Base-by-base conservation (phyloP, 1,140 invertebrate species). In the Lordiphosa clarofinis region DNA sequence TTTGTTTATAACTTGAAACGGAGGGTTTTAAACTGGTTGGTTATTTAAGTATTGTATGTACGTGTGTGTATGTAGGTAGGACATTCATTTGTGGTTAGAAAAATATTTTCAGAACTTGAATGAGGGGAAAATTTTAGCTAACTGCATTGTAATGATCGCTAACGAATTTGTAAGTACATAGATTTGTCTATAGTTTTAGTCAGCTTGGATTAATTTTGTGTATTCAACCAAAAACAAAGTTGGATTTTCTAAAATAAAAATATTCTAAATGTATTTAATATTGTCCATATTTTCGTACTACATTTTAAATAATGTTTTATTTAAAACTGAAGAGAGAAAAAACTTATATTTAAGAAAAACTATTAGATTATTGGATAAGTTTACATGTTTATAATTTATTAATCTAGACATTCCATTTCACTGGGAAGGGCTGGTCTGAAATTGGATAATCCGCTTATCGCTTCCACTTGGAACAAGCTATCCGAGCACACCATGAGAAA, bases 1-100 rank as follows among this genome's bases (percentile, higher is more conserved):
- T 72, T 82, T 38, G 78, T 82, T 84, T 82, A 78, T 57, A 82
- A 84, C 78, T 84, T 84, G 78, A 82, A 84, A 82, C 78, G 76
- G 78, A 82, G 78, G 76, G 76, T 84, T 81, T 81, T 58, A 81
- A 82, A 66, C 44, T 82, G 69, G 70, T 70, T 75, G 67, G 59
- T 82, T 35, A 21, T 55, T 58, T 43, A 15, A 56, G 31, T 37
- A 50, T 31, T 39, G 2, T 11, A 19, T 35, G 43, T 12, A 28
- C 31, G 31, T 44, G 24, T 15, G n/a, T 28, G 10, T 31, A 10
- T 19, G 24, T 44, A 31, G 75, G 76, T 79, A 79, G 76, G 75
- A 81, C 56, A 35, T 55, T 55, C 39, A 40, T 52, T 49, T 38
- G 11, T 43, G 70, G 57, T 52, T 81, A 79, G 56, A 79, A 79